phyloP scores from a whole-genome alignment of 2,797 vertebrate genomes.

The Acipenser ruthenus region DNA sequence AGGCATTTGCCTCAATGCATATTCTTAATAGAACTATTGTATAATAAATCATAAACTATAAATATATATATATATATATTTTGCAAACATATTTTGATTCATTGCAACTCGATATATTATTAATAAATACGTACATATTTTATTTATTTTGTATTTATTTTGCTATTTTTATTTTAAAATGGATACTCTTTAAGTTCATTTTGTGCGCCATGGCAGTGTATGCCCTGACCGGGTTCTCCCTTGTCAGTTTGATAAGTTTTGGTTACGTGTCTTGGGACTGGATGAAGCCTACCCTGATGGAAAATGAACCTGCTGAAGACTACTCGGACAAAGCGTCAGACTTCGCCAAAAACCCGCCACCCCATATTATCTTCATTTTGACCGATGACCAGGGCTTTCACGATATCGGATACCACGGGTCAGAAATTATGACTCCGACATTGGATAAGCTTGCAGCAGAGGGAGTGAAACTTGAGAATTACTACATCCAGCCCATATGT shows the following conservation, averaged over 20 bases:
- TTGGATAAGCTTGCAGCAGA: constrained; percentile 87
- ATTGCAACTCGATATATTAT: too few relatives aligned
- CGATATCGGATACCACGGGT: constrained; percentile 88
- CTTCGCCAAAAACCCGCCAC: constrained; percentile 48
- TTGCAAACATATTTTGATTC: too few relatives aligned
- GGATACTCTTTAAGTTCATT: neutral
- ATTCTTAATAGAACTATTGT: too few relatives aligned
- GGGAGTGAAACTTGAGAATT: constrained; percentile 92
- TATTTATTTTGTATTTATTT: neutral
- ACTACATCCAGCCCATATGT: constrained; percentile 96
- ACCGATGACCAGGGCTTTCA: constrained; percentile 96
- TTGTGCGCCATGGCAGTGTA: constrained; percentile 63
- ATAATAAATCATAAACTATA: too few relatives aligned
- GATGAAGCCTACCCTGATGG: constrained; percentile 76
- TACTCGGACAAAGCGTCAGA: constrained; percentile 37
- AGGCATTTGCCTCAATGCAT: too few relatives aligned
- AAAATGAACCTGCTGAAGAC: constrained; percentile 49
- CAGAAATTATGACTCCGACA: constrained; percentile 84
- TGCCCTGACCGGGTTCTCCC: constrained; percentile 79
- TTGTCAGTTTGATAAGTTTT: constrained; percentile 87
- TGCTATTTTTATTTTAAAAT: neutral
- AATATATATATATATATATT: constrained; percentile 4
- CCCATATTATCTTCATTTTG: constrained; percentile 93
- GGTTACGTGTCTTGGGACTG: constrained; percentile 90
- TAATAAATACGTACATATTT: too few relatives aligned